Evolutionary conservation across 2,113 vertebrate genomes (phyloP), one percentile per base, ranked within the genome.

Genomic region (Greenwoodochromis staneri): DNA sequence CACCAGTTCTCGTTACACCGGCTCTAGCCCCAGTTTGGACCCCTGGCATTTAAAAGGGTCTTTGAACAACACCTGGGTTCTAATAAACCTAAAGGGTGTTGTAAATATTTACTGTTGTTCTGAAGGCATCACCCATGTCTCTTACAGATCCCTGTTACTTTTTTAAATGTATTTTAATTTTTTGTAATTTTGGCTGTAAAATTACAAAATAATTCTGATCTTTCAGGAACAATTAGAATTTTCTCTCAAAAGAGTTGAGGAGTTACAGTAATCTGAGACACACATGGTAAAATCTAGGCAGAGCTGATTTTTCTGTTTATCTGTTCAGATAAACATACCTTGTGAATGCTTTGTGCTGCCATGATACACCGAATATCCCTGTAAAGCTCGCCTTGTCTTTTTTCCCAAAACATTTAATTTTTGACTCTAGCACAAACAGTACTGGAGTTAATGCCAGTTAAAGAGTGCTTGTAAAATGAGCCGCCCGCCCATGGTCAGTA

Each of bases 21-120:
- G 38, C 69, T 45, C 69, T 27, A 13, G 54, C 53, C 21, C 80
- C 21, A 57, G 53, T 59, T 81, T 81, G 53, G 21, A 76, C 71
- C 71, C 24, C 16, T 19, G 42, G 24, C 9, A 47, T 47, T 24
- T 27, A 29, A 19, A 55, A 42, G 53, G 57, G 45, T 21, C 29
- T 27, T 45, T 29, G 71, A 76, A 29, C 40, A 47, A 76, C 24
- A 19, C 16, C 42, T 7, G 13, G 69, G 40, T 73, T 73, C 40
- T 73, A 42, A 71, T 71, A 42, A 71, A 10, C 12, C 24, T 47
- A 73, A 73, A 45, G 69, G 13, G 40, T 76, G 40, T 7, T 76
- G 40, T 29, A 29, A 47, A 47, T 27, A 76, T 29, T 47, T 45
- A 73, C 8, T 29, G 24, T 19, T 76, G 71, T 49, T 71, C n/a